phyloP scores from a whole-genome alignment of 2,113 vertebrate species.

The Hylia prasina region DNA sequence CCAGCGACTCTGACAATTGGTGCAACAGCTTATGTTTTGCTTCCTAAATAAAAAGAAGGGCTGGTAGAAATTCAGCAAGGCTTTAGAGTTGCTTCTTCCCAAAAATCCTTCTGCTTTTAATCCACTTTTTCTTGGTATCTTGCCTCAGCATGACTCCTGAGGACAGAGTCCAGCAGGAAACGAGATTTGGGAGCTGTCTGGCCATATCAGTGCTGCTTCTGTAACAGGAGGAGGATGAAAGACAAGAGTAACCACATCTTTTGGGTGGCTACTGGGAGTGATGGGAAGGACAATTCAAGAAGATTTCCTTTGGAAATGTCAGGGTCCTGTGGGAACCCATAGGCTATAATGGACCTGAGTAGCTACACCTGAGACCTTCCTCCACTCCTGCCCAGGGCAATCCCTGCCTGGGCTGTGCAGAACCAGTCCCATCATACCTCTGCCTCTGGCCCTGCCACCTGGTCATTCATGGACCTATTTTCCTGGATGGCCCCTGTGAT shows the following conservation, averaged over 20 bases:
- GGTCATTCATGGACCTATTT: not conserved
- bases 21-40: not conserved
- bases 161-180: not conserved
- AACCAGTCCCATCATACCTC: not conserved
- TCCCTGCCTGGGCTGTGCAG: not conserved
- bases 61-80: not conserved
- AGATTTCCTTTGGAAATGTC: not conserved
- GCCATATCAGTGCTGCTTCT: not conserved
- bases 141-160: not conserved
- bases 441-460: not conserved
- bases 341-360: not conserved
- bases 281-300: not conserved
- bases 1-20: accelerated
- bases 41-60: not conserved
- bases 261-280: not conserved
- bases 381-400: accelerated
- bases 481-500: not conserved
- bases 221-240: not conserved
- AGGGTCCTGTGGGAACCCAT: not conserved
- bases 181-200: accelerated
- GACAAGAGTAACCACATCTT: not conserved
- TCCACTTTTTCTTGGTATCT: not conserved
- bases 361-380: not conserved
- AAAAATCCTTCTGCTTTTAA: not conserved
- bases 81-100: not conserved